Base-by-base conservation (phyloP, 2,888 invertebrate species). In the Aradus depressus region DNA sequence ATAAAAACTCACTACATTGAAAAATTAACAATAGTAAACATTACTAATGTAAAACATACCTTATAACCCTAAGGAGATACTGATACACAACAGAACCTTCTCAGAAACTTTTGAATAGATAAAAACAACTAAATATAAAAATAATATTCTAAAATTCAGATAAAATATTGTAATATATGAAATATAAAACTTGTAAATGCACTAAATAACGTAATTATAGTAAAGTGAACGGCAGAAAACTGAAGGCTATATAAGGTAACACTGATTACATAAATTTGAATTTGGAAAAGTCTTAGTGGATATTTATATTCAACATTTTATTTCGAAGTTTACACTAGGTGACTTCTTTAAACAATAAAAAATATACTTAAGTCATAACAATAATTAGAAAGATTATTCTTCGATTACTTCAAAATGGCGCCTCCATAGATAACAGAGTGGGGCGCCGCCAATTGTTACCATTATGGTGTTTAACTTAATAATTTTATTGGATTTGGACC, bases 11-110 rank as follows among this genome's bases (percentile, higher is more conserved):
- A 26, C 25, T 26, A 26, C 42, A 42, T 18, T 23, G 21, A 6
- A 25, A 42, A 25, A 35, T 37, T 38, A 37, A 47, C 47, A 31
- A 21, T 32, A 16, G 47, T 47, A 47, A 37, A 47, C 47, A 47
- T 32, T 26, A 47, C 37, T 38, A 37, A 47, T 31, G 37, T 23
- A 47, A 47, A 47, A 47, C 47, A 47, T 47, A 47, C 47, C 47
- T 25, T 47, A 47, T 47, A 47, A 47, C 47, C 47, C 35, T 47
- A 47, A 38, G 37, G 18, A 18, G 28, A 47, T 37, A n/a, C n/a
- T 31, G 47, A 38, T 47, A 47, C 38, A 47, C 47, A 47, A 47
- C 25, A 38, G 38, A 47, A 47, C 47, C 47, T 47, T 47, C 47
- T 31, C 38, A 28, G 35, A 47, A 37, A 47, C 26, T 38, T 28